Evolutionary conservation across 2,888 invertebrate species (phyloP).

Genomic region (Chorisops tibialis): DNA sequence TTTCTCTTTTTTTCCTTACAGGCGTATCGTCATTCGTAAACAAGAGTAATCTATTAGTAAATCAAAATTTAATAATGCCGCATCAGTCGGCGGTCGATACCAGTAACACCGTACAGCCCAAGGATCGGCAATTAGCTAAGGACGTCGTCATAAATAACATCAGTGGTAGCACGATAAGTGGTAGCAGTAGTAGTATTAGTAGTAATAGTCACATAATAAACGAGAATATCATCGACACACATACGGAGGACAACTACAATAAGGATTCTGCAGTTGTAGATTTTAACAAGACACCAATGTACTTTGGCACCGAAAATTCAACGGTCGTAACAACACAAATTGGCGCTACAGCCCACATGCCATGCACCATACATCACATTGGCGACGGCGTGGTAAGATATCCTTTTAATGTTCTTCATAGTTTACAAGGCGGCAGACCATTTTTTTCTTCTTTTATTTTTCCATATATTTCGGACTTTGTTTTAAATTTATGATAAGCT

Average conservation of each 20-base stretch:
- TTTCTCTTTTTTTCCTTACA: slow-evolving; percentile 31
- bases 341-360: slow-evolving; percentile 77
- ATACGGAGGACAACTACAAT: slow-evolving; percentile 35
- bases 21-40: slow-evolving; percentile 40
- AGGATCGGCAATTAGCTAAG: slow-evolving; percentile 27
- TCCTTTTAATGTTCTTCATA: slow-evolving; percentile 24
- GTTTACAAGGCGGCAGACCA: slow-evolving; percentile 27
- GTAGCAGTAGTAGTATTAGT: slow-evolving; percentile 18
- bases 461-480: background rate
- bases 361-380: slow-evolving; percentile 80
- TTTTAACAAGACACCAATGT: slow-evolving; percentile 61
- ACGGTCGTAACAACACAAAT: slow-evolving; percentile 79
- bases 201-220: slow-evolving; percentile 21
- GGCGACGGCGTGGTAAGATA: slow-evolving; percentile 81
- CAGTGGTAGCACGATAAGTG: slow-evolving; percentile 12
- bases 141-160: slow-evolving; percentile 1
- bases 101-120: slow-evolving; percentile 25
- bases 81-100: slow-evolving; percentile 30
- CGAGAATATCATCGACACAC: slow-evolving; percentile 35
- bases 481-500: slow-evolving; percentile 21
- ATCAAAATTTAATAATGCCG: slow-evolving; percentile 48
- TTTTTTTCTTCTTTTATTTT: slow-evolving; percentile 38
- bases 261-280: slow-evolving; percentile 46
- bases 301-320: slow-evolving; percentile 79
- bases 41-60: slow-evolving; percentile 43